Evolutionary conservation across 2,888 invertebrate species (phyloP).

Genomic region (Nephrocerus scutellatus): DNA sequence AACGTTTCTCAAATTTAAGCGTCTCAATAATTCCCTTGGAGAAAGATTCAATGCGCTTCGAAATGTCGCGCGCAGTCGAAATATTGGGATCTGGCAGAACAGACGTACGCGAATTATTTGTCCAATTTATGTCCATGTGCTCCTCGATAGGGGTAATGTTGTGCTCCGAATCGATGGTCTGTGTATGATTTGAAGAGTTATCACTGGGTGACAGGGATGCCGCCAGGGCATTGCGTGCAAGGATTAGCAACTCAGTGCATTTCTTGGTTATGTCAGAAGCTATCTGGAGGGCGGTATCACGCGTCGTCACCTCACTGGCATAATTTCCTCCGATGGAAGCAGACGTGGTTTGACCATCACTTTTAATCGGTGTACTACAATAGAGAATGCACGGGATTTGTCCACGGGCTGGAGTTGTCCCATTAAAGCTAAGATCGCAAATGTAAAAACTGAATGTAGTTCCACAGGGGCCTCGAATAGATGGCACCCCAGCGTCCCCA

Average conservation of each 20-base stretch:
- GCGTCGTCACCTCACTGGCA: slow-evolving; percentile 39
- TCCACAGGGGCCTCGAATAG: slow-evolving; percentile 88
- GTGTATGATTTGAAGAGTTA: slow-evolving; percentile 48
- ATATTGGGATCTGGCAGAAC: slow-evolving; percentile 40
- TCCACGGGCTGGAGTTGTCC: slow-evolving; percentile 90
- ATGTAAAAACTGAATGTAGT: slow-evolving; percentile 84
- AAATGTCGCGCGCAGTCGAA: slow-evolving; percentile 44
- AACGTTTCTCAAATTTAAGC: slow-evolving; percentile 46
- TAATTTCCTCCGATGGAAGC: slow-evolving; percentile 14
- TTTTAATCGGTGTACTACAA: slow-evolving; percentile 45
- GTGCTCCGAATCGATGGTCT: slow-evolving; percentile 48
- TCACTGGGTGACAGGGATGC: slow-evolving; percentile 54
- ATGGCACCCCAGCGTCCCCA: slow-evolving; percentile 85
- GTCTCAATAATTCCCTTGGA: slow-evolving; percentile 49
- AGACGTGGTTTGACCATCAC: slow-evolving; percentile 26
- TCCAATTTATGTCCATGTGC: slow-evolving; percentile 48
- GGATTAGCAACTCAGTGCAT: slow-evolving; percentile 67
- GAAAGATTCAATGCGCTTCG: slow-evolving; percentile 47
- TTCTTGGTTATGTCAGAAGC: slow-evolving; percentile 71
- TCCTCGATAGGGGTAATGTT: slow-evolving; percentile 49
- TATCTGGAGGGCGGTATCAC: slow-evolving; percentile 60
- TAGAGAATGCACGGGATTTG: slow-evolving; percentile 92
- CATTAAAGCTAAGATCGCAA: slow-evolving; percentile 90
- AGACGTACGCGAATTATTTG: slow-evolving; percentile 43
- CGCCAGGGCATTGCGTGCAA: slow-evolving; percentile 62